Evolutionary conservation across 2,113 vertebrate genomes (phyloP).

Genomic region (Sylvietta virens): DNA sequence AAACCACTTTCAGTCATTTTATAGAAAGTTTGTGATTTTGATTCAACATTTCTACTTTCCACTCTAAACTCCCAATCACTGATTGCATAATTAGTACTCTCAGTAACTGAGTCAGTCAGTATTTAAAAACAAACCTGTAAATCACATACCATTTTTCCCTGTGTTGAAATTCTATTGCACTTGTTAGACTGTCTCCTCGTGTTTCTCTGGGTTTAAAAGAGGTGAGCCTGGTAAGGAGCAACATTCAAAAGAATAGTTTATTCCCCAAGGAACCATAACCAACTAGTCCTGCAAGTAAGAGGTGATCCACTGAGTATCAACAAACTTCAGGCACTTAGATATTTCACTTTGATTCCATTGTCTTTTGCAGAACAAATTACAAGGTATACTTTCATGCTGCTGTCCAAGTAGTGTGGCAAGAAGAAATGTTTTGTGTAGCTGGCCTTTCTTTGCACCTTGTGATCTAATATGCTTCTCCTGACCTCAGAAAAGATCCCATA

Average conservation of each 20-base stretch:
- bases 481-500: constrained; percentile 25
- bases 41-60: background rate
- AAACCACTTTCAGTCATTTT: background rate
- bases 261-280: background rate
- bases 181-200: background rate
- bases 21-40: background rate
- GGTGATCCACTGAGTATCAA: background rate
- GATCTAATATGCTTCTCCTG: constrained; percentile 36
- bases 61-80: background rate
- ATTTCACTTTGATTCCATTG: constrained; percentile 1
- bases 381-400: background rate
- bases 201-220: background rate
- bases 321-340: background rate
- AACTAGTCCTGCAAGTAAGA: background rate
- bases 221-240: background rate
- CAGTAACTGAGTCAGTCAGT: constrained; percentile 12
- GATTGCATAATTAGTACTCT: background rate
- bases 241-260: background rate
- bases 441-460: constrained; percentile 3
- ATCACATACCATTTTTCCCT: background rate
- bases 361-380: background rate
- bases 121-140: constrained; percentile 28
- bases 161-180: constrained; percentile 1
- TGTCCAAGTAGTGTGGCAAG: background rate
- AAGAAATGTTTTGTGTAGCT: constrained; percentile 33